Percentiles rank a stretch among this genome's conserved stretches.
These are phyloP conservation scores for Tursiops truncatus DNA, from an alignment of 2,113 vertebrate species.

Conservation along the genomic window DNA sequence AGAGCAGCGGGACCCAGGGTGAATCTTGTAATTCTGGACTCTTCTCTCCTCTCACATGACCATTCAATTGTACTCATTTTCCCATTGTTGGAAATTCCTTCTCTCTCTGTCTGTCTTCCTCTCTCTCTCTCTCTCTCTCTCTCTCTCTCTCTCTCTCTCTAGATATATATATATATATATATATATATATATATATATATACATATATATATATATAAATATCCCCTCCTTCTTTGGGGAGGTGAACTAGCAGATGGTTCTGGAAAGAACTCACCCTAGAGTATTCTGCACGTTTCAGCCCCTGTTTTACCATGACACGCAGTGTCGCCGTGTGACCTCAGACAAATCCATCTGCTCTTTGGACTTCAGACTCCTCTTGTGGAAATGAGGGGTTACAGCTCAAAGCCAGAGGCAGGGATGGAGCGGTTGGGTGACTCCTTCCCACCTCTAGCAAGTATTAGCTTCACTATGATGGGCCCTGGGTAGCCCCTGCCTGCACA, in stretches of 20 bases:
- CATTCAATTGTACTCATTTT: accelerated
- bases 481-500: accelerated
- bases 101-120: neutral
- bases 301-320: accelerated
- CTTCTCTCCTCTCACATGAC: neutral
- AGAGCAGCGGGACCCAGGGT: neutral
- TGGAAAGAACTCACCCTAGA: neutral
- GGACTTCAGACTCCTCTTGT: neutral
- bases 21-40: neutral
- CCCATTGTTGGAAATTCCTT: neutral
- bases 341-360: accelerated
- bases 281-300: accelerated
- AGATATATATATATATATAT: no score
- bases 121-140: neutral
- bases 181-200: no score
- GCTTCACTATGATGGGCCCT: accelerated
- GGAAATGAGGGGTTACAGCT: neutral
- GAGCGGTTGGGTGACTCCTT: neutral
- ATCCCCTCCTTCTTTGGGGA: neutral
- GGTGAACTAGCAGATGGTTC: accelerated
- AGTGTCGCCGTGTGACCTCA: neutral
- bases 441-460: accelerated
- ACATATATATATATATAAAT: no score
- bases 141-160: no score
- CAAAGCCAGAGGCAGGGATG: neutral